Base-by-base conservation (phyloP, 1,140 invertebrate species). In the Andricus grossulariae region DNA sequence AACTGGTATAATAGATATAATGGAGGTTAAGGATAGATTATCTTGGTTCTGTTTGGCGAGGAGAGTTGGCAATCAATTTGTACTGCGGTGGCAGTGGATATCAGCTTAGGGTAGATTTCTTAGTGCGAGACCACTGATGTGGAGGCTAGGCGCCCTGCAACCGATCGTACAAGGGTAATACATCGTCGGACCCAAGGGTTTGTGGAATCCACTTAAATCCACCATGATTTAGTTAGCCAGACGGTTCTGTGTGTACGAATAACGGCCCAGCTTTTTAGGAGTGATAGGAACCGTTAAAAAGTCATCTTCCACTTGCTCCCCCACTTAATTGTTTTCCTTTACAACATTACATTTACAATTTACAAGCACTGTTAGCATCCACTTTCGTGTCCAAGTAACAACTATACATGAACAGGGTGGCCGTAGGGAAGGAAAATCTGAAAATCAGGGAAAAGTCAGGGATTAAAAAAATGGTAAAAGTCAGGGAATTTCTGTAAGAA, bases 161-260 rank as follows among this genome's bases (percentile, higher is more conserved):
- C 83, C 82, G 83, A 78, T 78, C 15, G 81, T 84, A 82, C 82
- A 81, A 72, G 82, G 78, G 86, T 85, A 88, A 87, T 88, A 84
- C 83, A 85, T 87, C 84, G 82, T 86, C 79, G 82, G 85, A 85
- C 85, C 82, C 85, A 84, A 81, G 83, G 86, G 84, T 85, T 88
- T 83, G 84, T 82, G 82, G 83, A 86, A 88, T 87, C 87, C 85
- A 88, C 84, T 87, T 87, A 88, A 88, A 85, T 85, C 85, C 85
- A 82, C 84, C 84, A 84, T 86, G 84, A 88, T 88, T 88, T 88
- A 88, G 85, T 86, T 85, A 84, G 86, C 82, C 82, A 79, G 80
- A 73, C 75, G 79, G 80, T 80, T 82, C 75, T 81, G 81, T 80
- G 80, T 75, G 75, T 78, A 80, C 82, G 82, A 85, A 84, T 83